Conservation (phyloP, 1,140 invertebrate genomes). For the Drosophila bocki region DNA sequence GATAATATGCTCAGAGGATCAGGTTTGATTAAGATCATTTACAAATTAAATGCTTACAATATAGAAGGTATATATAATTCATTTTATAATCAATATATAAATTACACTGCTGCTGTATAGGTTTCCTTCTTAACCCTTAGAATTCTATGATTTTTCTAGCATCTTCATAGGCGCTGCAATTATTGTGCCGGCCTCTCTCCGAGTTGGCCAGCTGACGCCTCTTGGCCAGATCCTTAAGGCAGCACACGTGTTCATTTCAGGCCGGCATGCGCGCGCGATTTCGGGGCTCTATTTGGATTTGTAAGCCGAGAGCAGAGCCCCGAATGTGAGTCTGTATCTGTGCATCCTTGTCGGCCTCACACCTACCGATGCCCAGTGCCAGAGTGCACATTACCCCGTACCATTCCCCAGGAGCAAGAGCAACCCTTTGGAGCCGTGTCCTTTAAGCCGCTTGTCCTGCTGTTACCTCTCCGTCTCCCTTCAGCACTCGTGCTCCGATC, state of each 20-base stretch:
- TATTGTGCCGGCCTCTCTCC: constrained; percentile 21
- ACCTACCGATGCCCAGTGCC: constrained; percentile 46
- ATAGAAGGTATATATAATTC: neutral
- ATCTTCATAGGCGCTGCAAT: constrained; percentile 23
- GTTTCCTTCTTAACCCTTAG: constrained; percentile 1
- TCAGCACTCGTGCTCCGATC: constrained; percentile 73
- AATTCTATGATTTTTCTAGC: constrained; percentile 25
- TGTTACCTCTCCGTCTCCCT: constrained; percentile 52
- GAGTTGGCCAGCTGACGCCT: constrained; percentile 63
- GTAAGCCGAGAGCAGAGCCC: constrained; percentile 72
- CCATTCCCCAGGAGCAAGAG: constrained; percentile 34
- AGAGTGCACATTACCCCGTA: constrained; percentile 4
- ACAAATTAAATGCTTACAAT: too few relatives aligned
- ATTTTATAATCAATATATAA: neutral
- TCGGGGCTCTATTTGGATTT: constrained; percentile 74
- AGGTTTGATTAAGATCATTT: too few relatives aligned
- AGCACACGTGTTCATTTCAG: constrained; percentile 68
- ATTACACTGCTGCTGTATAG: neutral
- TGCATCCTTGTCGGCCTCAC: constrained; percentile 76
- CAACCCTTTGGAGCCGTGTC: constrained; percentile 70
- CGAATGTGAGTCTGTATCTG: constrained; percentile 47
- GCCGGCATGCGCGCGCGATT: constrained; percentile 67
- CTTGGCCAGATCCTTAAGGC: constrained; percentile 9
- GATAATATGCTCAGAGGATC: too few relatives aligned
- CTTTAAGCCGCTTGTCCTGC: constrained; percentile 80